Percentiles rank a stretch among this genome's conserved stretches.
Conservation (phyloP, 2,888 invertebrate genomes). For the Calameuta filiformis region DNA sequence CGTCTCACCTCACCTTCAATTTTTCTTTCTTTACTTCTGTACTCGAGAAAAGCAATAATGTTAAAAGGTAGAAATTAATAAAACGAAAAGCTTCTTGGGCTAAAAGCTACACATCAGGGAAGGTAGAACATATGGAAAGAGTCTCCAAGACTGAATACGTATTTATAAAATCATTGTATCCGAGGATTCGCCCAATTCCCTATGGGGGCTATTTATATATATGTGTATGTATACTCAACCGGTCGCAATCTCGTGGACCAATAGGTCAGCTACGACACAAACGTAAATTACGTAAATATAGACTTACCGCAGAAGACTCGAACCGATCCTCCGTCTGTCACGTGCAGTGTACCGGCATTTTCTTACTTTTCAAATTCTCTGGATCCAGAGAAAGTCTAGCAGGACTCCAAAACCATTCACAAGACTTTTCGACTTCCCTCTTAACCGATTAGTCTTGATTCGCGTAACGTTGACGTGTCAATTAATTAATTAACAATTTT, state of each 20-base stretch:
- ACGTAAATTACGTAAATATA: neutral
- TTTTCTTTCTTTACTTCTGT: neutral
- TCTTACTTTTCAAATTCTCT: conserved; percentile 22
- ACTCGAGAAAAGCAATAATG: neutral
- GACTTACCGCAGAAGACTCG: conserved; percentile 46
- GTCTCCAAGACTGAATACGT: neutral
- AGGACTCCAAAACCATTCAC: neutral
- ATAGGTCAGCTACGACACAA: neutral
- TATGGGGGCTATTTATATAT: neutral
- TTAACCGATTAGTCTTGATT: neutral
- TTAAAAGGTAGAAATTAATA: neutral
- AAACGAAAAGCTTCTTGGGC: neutral
- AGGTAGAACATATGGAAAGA: neutral
- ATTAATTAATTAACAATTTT: neutral
- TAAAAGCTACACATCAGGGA: neutral
- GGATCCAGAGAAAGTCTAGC: neutral
- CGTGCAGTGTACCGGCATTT: conserved; percentile 49
- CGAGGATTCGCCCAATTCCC: neutral
- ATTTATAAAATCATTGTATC: neutral
- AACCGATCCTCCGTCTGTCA: conserved; percentile 53
- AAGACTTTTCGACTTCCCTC: neutral
- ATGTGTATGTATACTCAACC: neutral
- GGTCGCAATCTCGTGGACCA: neutral
- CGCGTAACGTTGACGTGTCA: neutral
- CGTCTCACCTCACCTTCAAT: neutral